Percentiles rank a stretch among this genome's conserved stretches.
phyloP scores from a whole-genome alignment of 2,888 invertebrate genomes.

The Trichogramma evanescens region DNA sequence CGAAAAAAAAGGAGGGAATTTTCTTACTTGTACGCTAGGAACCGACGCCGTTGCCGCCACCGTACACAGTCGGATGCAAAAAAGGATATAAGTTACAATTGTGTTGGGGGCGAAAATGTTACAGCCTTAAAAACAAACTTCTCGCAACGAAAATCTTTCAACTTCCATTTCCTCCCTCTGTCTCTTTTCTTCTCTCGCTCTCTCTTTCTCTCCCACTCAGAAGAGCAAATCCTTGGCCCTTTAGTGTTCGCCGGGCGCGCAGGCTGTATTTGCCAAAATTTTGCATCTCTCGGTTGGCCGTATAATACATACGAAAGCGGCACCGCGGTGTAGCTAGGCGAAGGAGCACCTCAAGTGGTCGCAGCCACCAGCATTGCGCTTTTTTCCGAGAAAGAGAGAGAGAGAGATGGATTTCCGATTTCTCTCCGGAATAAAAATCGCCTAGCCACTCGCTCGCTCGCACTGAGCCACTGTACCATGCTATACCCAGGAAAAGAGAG shows the following conservation, averaged over 20 bases:
- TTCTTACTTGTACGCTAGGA: too few species aligned
- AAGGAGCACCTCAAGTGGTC: too few species aligned
- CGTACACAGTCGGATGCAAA: too few species aligned
- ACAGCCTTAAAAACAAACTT: background rate
- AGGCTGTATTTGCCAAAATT: background rate
- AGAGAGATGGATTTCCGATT: conserved; percentile 20
- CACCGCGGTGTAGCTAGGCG: too few species aligned
- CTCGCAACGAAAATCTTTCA: background rate
- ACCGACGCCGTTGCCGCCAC: too few species aligned
- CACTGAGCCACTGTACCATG: too few species aligned
- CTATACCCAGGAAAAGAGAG: background rate
- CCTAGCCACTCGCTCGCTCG: conserved; percentile 4
- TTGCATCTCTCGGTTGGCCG: conserved; percentile 14
- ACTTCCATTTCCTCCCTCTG: background rate
- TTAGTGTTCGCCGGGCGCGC: too few species aligned
- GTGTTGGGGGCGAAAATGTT: too few species aligned
- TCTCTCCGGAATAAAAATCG: conserved; percentile 14
- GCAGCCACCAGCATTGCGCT: background rate
- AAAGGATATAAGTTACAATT: too few species aligned
- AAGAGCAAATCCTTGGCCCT: too few species aligned
- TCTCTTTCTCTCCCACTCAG: background rate
- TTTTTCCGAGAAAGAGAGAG: conserved; percentile 7
- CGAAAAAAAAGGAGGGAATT: too few species aligned
- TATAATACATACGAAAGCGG: too few species aligned
- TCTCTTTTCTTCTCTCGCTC: background rate